Conservation (phyloP, 2,113 vertebrate genomes). For the Cepphus grylle region DNA sequence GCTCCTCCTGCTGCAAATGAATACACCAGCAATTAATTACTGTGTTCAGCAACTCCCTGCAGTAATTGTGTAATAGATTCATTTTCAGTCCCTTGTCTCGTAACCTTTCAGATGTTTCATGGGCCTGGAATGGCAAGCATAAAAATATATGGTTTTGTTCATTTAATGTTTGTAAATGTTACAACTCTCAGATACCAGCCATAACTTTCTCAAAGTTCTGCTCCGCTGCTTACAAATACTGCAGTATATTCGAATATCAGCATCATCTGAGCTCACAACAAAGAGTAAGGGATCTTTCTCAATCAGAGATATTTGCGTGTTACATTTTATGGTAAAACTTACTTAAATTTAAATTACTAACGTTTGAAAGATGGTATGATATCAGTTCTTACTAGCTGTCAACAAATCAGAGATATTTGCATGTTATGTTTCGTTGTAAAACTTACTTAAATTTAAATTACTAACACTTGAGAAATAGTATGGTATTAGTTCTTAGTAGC, state of each 20-base stretch:
- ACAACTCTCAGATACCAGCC: neutral
- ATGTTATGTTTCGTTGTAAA: neutral
- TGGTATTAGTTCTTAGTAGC: neutral
- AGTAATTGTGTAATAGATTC: slow-evolving; percentile 53
- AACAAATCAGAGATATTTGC: neutral
- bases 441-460: neutral
- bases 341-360: neutral
- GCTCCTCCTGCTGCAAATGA: slow-evolving; percentile 54
- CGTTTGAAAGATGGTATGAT: neutral
- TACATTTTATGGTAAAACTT: neutral
- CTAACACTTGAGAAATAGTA: neutral
- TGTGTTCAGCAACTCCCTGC: slow-evolving; percentile 37
- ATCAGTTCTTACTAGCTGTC: neutral
- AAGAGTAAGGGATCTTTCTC: neutral
- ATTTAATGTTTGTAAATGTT: slow-evolving; percentile 37
- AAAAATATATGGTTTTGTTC: slow-evolving; percentile 49
- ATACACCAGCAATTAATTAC: slow-evolving; percentile 65
- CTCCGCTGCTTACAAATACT: neutral
- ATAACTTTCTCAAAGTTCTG: slow-evolving; percentile 8
- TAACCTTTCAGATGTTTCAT: slow-evolving; percentile 55
- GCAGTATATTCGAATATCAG: neutral
- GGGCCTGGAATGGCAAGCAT: slow-evolving; percentile 15
- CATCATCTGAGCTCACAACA: neutral
- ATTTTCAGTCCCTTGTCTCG: slow-evolving; percentile 25
- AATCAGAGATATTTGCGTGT: neutral